These are phyloP conservation scores for Leptosomus discolor DNA, from an alignment of 2,113 vertebrate genomes.

Conservation along the genomic window DNA sequence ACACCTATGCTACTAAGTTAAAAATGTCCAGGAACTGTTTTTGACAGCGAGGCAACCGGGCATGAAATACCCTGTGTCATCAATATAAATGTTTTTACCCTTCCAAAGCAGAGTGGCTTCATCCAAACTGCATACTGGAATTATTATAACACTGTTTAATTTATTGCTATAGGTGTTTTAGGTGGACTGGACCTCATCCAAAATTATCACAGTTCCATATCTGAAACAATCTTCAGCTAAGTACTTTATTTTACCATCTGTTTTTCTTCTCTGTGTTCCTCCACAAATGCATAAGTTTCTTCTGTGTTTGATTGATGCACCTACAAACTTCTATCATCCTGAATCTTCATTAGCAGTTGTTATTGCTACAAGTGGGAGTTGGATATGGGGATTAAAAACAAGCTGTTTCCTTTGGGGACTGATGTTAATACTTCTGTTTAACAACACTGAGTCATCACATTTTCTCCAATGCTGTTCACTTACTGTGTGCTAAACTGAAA, in stretches of 20 bases:
- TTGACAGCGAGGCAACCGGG: not conserved
- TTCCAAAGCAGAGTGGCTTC: not conserved
- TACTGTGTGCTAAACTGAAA: not conserved
- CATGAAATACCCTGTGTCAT: not conserved
- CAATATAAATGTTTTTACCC: not conserved
- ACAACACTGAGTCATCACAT: not conserved
- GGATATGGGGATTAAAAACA: not conserved
- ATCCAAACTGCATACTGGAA: not conserved
- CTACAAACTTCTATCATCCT: not conserved
- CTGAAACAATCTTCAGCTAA: not conserved
- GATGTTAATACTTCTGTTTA: not conserved
- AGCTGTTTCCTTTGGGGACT: not conserved
- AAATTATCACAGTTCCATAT: not conserved
- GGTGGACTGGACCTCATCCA: not conserved
- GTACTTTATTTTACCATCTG: not conserved
- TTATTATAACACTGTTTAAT: not conserved
- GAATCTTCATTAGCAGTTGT: not conserved
- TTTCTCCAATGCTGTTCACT: not conserved
- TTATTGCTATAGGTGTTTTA: not conserved
- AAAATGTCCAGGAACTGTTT: not conserved
- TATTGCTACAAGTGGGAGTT: not conserved
- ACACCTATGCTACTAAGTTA: not conserved
- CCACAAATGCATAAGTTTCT: not conserved
- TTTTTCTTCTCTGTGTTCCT: not conserved
- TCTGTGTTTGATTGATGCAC: not conserved